Base-by-base conservation (phyloP, 2,888 invertebrate genomes). In the Busseola fusca region DNA sequence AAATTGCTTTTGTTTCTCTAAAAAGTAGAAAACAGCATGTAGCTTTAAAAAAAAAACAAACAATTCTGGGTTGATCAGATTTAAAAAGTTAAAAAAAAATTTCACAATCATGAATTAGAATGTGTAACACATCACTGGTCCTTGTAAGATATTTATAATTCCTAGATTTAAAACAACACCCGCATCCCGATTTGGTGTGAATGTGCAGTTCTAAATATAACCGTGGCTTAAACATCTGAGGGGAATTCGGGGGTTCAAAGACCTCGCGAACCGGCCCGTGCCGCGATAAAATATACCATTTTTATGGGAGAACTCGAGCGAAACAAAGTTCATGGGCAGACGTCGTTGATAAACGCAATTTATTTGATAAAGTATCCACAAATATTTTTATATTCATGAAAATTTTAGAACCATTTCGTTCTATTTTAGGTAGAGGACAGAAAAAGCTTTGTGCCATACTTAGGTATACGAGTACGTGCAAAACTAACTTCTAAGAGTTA, bases 141-240 rank as follows among this genome's bases (percentile, higher is more conserved):
- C 50, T 58, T 48, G 62, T n/a, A n/a, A 76, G 67, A 75, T 81
- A 74, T 79, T 77, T 79, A 66, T 67, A 70, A 76, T 85, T 87
- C 85, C 86, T 89, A 91, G 91, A 85, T 89, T 86, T 82, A 78
- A 80, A 87, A 85, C 86, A 84, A 87, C 84, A 87, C 81, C 75
- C 86, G 82, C 86, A 81, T 87, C 89, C 88, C 84, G 85, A 87
- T 81, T 83, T 77, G 78, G 88, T 87, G 84, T 87, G 88, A 91
- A 89, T 91, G 92, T 92, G 94, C 94, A 92, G 91, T 92, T 94
- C 95, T 94, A 95, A 92, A 93, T 94, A 91, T 94, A 94, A 91
- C 83, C 84, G 76, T 85, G 86, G 87, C 87, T 87, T 87, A 75
- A 89, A 89, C 90, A 90, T 89, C 87, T 88, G 91, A 89, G 92